Evolutionary conservation across 2,888 invertebrate genomes (phyloP).

Genomic region (Trachelus troglodyta): DNA sequence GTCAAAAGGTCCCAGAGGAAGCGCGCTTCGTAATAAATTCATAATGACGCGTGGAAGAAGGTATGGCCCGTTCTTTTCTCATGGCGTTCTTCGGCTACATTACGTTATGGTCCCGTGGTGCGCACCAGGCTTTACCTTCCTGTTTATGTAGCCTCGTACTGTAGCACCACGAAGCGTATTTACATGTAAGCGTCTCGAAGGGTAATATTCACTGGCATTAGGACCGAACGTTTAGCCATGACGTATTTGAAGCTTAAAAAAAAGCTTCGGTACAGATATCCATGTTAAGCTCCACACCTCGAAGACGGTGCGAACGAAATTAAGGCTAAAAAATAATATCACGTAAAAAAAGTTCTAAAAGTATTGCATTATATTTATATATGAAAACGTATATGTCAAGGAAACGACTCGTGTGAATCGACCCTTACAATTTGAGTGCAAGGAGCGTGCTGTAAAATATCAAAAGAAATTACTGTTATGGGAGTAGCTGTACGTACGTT

Average conservation of each 20-base stretch:
- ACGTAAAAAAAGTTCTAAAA: too few relatives aligned
- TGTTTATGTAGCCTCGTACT: neutral
- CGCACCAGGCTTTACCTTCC: neutral
- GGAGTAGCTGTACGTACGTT: constrained; percentile 13
- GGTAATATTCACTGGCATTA: too few relatives aligned
- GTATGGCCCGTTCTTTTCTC: constrained; percentile 9
- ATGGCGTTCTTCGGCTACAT: constrained; percentile 5
- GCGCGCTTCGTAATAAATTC: constrained; percentile 15
- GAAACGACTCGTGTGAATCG: constrained; percentile 22
- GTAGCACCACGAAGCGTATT: too few relatives aligned
- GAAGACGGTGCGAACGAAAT: too few relatives aligned
- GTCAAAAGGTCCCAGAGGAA: constrained; percentile 2
- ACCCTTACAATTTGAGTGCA: constrained; percentile 2
- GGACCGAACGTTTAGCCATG: too few relatives aligned
- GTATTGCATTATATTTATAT: too few relatives aligned
- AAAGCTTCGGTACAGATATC: too few relatives aligned
- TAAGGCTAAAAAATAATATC: too few relatives aligned
- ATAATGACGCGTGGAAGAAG: constrained; percentile 18
- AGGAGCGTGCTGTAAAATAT: neutral
- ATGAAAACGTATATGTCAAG: too few relatives aligned
- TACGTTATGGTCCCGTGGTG: constrained; percentile 4
- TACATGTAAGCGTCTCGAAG: too few relatives aligned
- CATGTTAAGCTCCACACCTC: too few relatives aligned
- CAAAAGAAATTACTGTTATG: constrained; percentile 23
- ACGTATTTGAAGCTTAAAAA: too few relatives aligned